These are phyloP conservation scores for Meliscaeva auricollis DNA, from an alignment of 2,888 invertebrate species.

Conservation along the genomic window DNA sequence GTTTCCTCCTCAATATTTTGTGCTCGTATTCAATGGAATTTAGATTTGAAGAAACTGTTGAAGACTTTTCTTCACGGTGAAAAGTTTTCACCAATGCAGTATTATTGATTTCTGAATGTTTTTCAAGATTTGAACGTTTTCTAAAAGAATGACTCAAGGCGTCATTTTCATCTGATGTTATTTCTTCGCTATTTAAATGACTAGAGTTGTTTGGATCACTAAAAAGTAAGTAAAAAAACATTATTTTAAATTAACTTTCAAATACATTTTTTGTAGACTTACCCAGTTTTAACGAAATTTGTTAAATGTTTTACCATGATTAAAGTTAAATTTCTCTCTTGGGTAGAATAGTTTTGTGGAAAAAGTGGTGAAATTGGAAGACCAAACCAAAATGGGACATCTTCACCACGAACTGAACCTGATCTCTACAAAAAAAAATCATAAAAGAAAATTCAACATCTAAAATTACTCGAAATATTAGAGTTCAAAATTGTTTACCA, in stretches of 20 bases:
- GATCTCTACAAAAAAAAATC: conserved; percentile 87
- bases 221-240: conserved; percentile 1
- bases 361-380: conserved; percentile 89
- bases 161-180: conserved; percentile 13
- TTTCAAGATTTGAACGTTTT: conserved; percentile 32
- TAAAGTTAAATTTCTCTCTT: conserved; percentile 91
- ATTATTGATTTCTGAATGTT: conserved; percentile 36
- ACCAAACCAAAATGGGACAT: conserved; percentile 93
- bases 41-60: background rate
- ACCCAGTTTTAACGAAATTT: conserved; percentile 95
- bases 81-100: conserved; percentile 12
- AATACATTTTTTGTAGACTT: conserved; percentile 80
- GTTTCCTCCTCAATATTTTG: conserved; percentile 32
- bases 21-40: conserved; percentile 7
- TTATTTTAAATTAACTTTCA: too few species aligned
- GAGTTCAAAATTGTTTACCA: conserved; percentile 85
- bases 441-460: background rate
- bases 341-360: conserved; percentile 91
- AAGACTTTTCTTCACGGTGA: conserved; percentile 8
- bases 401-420: conserved; percentile 94
- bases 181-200: conserved; percentile 38
- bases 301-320: conserved; percentile 93
- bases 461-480: background rate
- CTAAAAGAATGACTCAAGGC: background rate
- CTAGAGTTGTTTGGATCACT: conserved; percentile 82